These are phyloP conservation scores for Stigmatopora nigra DNA, from an alignment of 2,113 vertebrate genomes.

Conservation along the genomic window DNA sequence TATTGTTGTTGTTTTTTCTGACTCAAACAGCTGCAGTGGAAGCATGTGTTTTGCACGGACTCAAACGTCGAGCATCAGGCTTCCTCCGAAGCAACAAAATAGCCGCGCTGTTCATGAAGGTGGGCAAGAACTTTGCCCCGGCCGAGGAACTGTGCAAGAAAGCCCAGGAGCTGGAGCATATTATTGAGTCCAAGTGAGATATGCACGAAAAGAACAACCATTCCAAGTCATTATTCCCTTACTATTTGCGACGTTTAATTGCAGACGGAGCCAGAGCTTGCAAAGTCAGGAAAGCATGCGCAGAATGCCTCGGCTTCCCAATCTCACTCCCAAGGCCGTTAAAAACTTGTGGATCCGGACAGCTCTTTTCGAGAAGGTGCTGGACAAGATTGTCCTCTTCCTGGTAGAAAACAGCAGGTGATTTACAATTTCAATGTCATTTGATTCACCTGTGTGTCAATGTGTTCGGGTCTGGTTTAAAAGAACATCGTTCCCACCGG, in stretches of 20 bases:
- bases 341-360: slow-evolving; percentile 95
- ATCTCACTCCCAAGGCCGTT: slow-evolving; percentile 77
- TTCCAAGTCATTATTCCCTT: not conserved
- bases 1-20: slow-evolving; percentile 7
- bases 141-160: slow-evolving; percentile 90
- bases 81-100: slow-evolving; percentile 98
- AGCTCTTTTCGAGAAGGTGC: slow-evolving; percentile 89
- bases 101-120: slow-evolving; percentile 92
- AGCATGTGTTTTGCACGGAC: slow-evolving; percentile 83
- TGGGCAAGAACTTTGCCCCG: slow-evolving; percentile 84
- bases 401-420: slow-evolving; percentile 96
- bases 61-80: slow-evolving; percentile 83
- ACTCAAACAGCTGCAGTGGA: slow-evolving; percentile 83
- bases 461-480: not conserved
- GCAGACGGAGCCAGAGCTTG: slow-evolving; percentile 80
- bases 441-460: not conserved
- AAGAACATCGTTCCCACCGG: not conserved
- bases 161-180: slow-evolving; percentile 89
- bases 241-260: not conserved
- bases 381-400: slow-evolving; percentile 94
- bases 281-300: slow-evolving; percentile 78
- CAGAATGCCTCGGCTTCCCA: slow-evolving; percentile 78
- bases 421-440: slow-evolving; percentile 3
- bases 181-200: slow-evolving; percentile 84
- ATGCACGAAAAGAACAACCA: slow-evolving; percentile 6